Evolutionary conservation across 2,797 vertebrate species (phyloP).

Genomic region (Helarctos malayanus): DNA sequence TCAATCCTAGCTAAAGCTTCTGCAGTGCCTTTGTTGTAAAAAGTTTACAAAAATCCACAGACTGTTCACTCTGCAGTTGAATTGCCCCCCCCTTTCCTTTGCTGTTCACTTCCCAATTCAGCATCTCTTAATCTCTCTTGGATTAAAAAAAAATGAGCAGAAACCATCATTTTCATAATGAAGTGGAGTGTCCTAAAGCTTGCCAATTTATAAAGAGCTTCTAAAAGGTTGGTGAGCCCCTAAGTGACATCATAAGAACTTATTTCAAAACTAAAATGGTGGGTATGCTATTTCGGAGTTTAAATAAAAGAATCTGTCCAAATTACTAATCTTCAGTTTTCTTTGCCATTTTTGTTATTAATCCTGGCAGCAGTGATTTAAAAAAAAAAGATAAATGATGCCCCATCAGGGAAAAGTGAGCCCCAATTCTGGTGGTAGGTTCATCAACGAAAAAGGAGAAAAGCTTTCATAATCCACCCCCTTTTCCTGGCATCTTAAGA

Average conservation of each 20-base stretch:
- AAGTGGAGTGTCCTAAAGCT: neutral
- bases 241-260: neutral
- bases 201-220: neutral
- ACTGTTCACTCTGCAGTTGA: neutral
- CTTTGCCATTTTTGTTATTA: conserved; percentile 32
- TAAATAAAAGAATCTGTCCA: conserved; percentile 11
- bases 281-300: neutral
- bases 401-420: neutral
- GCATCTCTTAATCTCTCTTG: neutral
- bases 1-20: conserved; percentile 14
- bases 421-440: neutral
- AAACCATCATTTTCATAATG: neutral
- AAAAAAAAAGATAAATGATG: conserved; percentile 10
- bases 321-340: neutral
- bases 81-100: neutral
- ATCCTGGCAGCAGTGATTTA: neutral
- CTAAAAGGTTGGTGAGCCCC: conserved; percentile 54
- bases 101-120: neutral
- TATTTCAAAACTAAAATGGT: conserved; percentile 53
- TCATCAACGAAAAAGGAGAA: neutral
- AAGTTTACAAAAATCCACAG: conserved; percentile 38
- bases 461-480: neutral
- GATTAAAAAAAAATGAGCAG: neutral
- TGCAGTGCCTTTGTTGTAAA: neutral
- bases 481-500: neutral